phyloP scores from a whole-genome alignment of 1,140 invertebrate genomes.

The Pseudomyrmex sp. region DNA sequence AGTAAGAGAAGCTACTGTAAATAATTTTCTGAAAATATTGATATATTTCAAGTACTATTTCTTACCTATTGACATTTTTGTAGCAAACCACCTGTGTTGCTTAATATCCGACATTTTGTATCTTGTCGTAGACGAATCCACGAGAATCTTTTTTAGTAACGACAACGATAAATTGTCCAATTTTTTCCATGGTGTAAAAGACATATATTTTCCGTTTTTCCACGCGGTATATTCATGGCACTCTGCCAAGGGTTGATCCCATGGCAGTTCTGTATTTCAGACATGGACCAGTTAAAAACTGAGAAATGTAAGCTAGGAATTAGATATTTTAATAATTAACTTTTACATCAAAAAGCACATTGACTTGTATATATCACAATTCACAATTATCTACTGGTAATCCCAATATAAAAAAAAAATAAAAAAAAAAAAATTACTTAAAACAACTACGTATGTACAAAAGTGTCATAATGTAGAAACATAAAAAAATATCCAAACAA shows the following conservation, averaged over 20 bases:
- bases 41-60: background rate
- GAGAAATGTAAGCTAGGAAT: slow-evolving; percentile 72
- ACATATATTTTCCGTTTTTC: slow-evolving; percentile 88
- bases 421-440: background rate
- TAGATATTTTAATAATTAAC: slow-evolving; percentile 60
- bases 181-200: slow-evolving; percentile 93
- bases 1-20: background rate
- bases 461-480: background rate
- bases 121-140: slow-evolving; percentile 88
- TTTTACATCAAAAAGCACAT: slow-evolving; percentile 35
- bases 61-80: slow-evolving; percentile 84
- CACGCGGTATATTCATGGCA: slow-evolving; percentile 92
- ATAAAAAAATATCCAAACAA: background rate
- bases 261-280: slow-evolving; percentile 93
- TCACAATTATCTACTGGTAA: background rate
- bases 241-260: slow-evolving; percentile 92
- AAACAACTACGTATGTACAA: background rate
- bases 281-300: slow-evolving; percentile 79
- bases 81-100: slow-evolving; percentile 92
- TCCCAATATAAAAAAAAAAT: background rate
- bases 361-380: slow-evolving; percentile 10
- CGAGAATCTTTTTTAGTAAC: slow-evolving; percentile 91
- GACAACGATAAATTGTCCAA: slow-evolving; percentile 91
- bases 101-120: slow-evolving; percentile 89
- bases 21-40: background rate